Conservation (phyloP, 2,888 invertebrate species). For the Eilema sororculum region DNA sequence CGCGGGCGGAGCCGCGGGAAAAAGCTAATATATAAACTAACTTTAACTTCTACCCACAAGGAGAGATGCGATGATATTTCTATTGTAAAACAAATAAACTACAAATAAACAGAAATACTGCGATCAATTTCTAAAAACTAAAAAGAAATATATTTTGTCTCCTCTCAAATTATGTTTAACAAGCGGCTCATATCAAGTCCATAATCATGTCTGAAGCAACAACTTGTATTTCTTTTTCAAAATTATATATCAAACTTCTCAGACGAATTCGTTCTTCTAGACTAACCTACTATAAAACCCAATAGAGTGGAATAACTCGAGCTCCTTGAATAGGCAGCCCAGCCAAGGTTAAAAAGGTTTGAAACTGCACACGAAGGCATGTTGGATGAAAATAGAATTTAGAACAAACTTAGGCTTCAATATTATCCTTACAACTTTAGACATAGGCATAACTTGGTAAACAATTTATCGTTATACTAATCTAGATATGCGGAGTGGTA, state of each 20-base stretch:
- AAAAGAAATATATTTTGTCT: neutral
- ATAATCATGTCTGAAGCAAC: neutral
- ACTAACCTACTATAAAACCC: slow-evolving; percentile 12
- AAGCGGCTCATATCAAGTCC: neutral
- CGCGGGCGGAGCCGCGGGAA: no score
- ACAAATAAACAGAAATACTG: neutral
- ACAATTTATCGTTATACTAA: neutral
- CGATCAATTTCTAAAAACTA: neutral
- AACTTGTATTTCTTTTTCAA: slow-evolving; percentile 6
- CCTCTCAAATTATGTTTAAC: neutral
- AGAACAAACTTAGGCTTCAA: slow-evolving; percentile 2
- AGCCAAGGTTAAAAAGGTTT: slow-evolving; percentile 20
- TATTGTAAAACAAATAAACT: neutral
- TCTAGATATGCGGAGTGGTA: no score
- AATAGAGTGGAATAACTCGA: slow-evolving; percentile 20
- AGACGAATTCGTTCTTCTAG: slow-evolving; percentile 8
- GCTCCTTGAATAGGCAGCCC: slow-evolving; percentile 13
- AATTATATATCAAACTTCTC: neutral
- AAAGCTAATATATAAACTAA: no score
- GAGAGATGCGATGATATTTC: neutral
- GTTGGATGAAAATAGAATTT: slow-evolving; percentile 8
- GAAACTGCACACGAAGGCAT: slow-evolving; percentile 7
- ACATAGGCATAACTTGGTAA: neutral
- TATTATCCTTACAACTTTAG: neutral
- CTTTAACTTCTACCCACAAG: neutral